A percentile compares a stretch with the other conserved stretches of the same genome.
Evolutionary conservation across 2,888 invertebrate species (phyloP).

Genomic region (Aporophyla nigra): DNA sequence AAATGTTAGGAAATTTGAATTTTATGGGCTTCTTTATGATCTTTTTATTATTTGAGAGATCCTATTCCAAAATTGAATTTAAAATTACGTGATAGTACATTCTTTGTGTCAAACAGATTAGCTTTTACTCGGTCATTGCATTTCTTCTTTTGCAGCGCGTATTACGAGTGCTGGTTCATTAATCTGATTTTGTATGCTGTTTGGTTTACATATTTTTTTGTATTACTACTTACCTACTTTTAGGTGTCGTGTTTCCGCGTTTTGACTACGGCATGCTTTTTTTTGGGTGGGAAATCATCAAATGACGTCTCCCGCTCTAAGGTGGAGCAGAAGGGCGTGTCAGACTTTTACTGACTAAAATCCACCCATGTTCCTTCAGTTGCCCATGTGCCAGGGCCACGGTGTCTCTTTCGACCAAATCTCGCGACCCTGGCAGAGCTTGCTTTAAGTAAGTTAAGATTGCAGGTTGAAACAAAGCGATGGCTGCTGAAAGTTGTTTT

Average conservation of each 20-base stretch:
- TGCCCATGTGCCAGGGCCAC: too few relatives aligned
- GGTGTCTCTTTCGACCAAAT: too few relatives aligned
- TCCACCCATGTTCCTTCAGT: too few relatives aligned
- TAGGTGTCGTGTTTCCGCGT: not conserved
- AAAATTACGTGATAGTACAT: slow-evolving; percentile 1
- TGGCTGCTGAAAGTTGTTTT: not conserved
- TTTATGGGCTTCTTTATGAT: not conserved
- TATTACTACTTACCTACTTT: not conserved
- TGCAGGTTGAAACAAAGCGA: not conserved
- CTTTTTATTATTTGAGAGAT: not conserved
- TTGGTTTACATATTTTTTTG: slow-evolving; percentile 19
- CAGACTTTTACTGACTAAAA: too few relatives aligned
- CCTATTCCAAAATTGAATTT: slow-evolving; percentile 5
- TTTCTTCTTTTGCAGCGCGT: slow-evolving; percentile 22
- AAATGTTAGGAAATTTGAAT: not conserved
- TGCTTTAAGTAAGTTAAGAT: not conserved
- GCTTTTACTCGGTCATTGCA: not conserved
- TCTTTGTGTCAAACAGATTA: not conserved
- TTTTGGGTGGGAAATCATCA: too few relatives aligned
- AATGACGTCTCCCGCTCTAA: too few relatives aligned
- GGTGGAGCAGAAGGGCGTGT: too few relatives aligned
- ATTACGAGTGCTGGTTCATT: slow-evolving; percentile 17
- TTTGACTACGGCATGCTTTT: not conserved
- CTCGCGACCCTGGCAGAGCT: too few relatives aligned
- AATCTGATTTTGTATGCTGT: slow-evolving; percentile 28